Conservation (phyloP, 2,888 invertebrate genomes). For the Zaprionus obscuricornis region DNA sequence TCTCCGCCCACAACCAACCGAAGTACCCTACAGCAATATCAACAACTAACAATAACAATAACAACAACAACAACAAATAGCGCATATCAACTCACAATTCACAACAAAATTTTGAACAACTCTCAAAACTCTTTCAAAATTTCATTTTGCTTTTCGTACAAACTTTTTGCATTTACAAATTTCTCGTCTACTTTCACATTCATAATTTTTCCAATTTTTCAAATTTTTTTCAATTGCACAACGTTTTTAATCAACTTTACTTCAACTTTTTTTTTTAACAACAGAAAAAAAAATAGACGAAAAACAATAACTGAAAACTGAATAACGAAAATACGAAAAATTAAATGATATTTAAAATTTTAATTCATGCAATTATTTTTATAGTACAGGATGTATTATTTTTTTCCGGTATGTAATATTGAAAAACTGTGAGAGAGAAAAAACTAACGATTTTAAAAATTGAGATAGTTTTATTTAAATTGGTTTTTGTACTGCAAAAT, state of each 20-base stretch:
- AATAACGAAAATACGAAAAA: too few species aligned
- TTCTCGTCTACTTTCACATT: conserved; percentile 25
- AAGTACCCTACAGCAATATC: conserved; percentile 5
- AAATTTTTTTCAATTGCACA: too few species aligned
- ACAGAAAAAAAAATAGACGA: conserved; percentile 29
- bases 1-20: conserved; percentile 40
- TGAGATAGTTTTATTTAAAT: too few species aligned
- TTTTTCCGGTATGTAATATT: too few species aligned
- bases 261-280: conserved; percentile 42
- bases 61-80: conserved; percentile 23
- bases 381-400: too few species aligned
- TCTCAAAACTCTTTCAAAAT: conserved; percentile 24
- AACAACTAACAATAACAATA: background rate
- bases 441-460: too few species aligned
- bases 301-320: conserved; percentile 38
- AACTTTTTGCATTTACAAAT: conserved; percentile 36
- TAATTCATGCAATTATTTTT: too few species aligned
- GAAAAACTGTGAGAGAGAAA: too few species aligned
- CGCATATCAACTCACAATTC: conserved; percentile 36
- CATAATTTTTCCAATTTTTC: too few species aligned
- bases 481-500: too few species aligned
- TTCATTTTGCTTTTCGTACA: conserved; percentile 44
- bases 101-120: conserved; percentile 21
- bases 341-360: too few species aligned
- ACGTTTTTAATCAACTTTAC: conserved; percentile 46